Evolutionary conservation across 37 sponge, comb jelly and placozoan genomes (phyloP), one percentile per base, ranked within the genome.

Genomic region (Spongilla lacustris): DNA sequence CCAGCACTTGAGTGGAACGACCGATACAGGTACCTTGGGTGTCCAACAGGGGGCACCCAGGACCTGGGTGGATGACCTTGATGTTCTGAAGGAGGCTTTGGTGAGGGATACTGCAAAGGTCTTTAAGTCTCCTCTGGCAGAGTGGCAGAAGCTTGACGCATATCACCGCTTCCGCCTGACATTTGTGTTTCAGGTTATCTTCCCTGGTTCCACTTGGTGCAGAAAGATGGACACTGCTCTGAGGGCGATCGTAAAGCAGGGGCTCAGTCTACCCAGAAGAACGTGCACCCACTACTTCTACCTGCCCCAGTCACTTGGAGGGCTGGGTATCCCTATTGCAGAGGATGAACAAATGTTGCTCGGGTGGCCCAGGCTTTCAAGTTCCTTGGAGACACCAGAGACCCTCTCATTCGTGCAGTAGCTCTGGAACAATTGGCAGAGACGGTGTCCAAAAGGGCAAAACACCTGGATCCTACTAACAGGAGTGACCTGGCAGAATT

Each of bases 91-190:
- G 1, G 32, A 71, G n/a, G 66, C 14, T 0, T 36, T 69, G 0
- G 26, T 31, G 26, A 6, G 69, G 0, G 9, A 67, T 14, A 10
- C 9, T 14, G 70, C 31, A 10, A 67, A 6, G n/a, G 76, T 88
- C n/a, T 8, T 27, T 2, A 14, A 37, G 31, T 71, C 73, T 27
- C 23, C 0, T 0, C 70, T 90, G 3, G 30, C 85, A 2, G 81
- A 84, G 24, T 90, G 90, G 90, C 90, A 85, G 50, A 90, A 90
- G 76, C 21, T 90, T 22, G 81, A 90, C 41, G 90, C 90, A 49
- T 67, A 68, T 68, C 58, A 69, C 37, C 50, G 24, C 17, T 90
- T 90, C 58, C 8, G 46, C 46, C 46, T 8, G 8, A 46, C 46
- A 8, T 4, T 4, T 46, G 46, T 8, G 8, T 46, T 10, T 8